phyloP scores from a whole-genome alignment of 30 jellyfish, hydroid and myxozoan genomes.

The Cassiopea xamachana region DNA sequence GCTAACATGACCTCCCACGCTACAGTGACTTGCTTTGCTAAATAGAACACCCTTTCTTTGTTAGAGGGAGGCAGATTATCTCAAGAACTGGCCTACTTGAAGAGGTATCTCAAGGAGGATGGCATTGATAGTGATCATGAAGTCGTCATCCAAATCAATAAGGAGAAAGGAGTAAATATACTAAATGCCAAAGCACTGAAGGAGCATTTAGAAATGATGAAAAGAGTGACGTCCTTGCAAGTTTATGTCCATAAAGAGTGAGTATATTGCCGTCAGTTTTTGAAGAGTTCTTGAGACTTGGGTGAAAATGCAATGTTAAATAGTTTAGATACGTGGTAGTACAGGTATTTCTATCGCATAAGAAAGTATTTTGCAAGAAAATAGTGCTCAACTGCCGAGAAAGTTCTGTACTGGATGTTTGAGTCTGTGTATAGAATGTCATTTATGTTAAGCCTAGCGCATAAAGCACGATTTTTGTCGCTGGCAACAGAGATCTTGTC shows the following conservation, averaged over 20 bases:
- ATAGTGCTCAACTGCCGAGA: too few relatives aligned
- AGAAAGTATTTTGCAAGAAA: too few relatives aligned
- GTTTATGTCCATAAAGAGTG: conserved; percentile 75
- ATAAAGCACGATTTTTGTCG: too few relatives aligned
- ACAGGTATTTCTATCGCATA: too few relatives aligned
- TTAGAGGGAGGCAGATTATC: conserved; percentile 87
- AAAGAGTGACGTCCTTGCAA: conserved; percentile 60
- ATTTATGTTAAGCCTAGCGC: too few relatives aligned
- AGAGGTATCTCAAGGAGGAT: conserved; percentile 41
- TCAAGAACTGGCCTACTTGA: conserved; percentile 73
- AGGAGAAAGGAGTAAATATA: conserved; percentile 65
- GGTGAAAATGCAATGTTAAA: not conserved
- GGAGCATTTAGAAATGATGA: conserved; percentile 90
- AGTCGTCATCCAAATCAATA: conserved; percentile 74
- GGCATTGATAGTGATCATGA: conserved; percentile 68
- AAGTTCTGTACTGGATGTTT: too few relatives aligned
- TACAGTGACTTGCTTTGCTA: too few relatives aligned
- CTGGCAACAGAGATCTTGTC: too few relatives aligned
- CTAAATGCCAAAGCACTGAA: conserved; percentile 51
- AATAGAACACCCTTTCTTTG: too few relatives aligned
- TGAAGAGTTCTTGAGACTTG: not conserved
- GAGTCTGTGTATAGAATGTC: too few relatives aligned
- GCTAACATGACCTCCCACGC: too few relatives aligned
- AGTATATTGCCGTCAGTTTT: conserved; percentile 19
- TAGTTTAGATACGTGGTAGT: not conserved